Evolutionary conservation across 2,888 invertebrate species (phyloP), one percentile per base, ranked within the genome.

Genomic region (Arge pagana): DNA sequence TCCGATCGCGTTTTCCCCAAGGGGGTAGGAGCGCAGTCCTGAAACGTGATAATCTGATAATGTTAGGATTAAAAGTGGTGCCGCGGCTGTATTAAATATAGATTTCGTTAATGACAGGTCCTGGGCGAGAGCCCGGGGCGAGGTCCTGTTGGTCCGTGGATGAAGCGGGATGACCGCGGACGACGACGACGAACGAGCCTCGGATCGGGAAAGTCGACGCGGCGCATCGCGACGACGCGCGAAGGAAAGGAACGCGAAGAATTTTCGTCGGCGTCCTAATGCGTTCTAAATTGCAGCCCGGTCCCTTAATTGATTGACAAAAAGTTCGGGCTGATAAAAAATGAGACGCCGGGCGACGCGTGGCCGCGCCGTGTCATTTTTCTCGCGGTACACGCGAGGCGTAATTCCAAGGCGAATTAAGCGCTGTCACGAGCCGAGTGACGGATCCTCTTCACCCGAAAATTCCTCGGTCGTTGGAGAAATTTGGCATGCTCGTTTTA

Each of bases 271-370:
- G 55, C 50, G 54, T 56, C 64, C 65, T 64, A 64, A 66, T 64
- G 66, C 65, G 62, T 67, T 68, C 62, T 61, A 64, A 68, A 68
- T 68, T 63, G 62, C 64, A 59, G 41, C 58, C 54, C 48, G 56
- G 57, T 63, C 57, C 50, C 61, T 65, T 68, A 66, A 68, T 68
- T 68, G 66, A 68, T 66, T 64, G 66, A 65, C 60, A 59, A 64
- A 66, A 66, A 67, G 51, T 45, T 43, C 54, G 23, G 37, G 48
- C 54, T 57, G 58, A 45, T 33, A 45, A 33, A 33, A 62, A 65
- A 64, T 62, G n/a, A 60, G 40, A 40, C 30, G 7, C 8, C 42
- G 50, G 50, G 33, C 43, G 41, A 50, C 50, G 43, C 41, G 50
- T 26, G 23, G 50, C 16, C 24, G 13, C 10, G 10, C 48, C 33